Conservation (phyloP, 2,113 vertebrate genomes). For the Phyllostomus discolor region DNA sequence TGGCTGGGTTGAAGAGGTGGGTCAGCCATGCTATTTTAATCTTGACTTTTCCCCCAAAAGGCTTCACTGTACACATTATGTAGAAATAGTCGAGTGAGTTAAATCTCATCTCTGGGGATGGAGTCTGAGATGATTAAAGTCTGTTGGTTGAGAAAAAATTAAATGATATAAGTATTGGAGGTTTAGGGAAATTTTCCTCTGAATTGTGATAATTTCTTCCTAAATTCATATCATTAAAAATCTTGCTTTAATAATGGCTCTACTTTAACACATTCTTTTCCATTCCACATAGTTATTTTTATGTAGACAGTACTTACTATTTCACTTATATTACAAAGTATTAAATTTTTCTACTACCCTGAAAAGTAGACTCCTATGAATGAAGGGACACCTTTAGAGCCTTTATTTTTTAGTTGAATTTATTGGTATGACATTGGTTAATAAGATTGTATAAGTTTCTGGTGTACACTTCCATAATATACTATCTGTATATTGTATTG, state of each 20-base stretch:
- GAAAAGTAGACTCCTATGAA: neutral
- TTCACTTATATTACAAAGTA: neutral
- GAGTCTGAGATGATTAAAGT: neutral
- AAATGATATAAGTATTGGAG: neutral
- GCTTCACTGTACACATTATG: neutral
- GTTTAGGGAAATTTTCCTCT: neutral
- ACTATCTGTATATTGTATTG: too few relatives aligned
- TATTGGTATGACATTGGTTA: neutral
- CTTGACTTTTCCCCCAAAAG: neutral
- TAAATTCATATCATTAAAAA: neutral
- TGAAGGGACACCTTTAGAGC: neutral
- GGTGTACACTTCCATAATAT: too few relatives aligned
- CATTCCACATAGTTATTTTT: neutral
- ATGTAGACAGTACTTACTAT: neutral
- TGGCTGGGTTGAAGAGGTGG: neutral
- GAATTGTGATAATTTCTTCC: neutral
- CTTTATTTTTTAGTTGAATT: neutral
- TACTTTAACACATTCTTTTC: neutral
- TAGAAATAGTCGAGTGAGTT: neutral
- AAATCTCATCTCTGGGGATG: neutral
- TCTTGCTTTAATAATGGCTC: neutral
- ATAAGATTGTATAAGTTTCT: too few relatives aligned
- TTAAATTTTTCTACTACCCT: neutral
- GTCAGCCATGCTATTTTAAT: slow-evolving; percentile 43
- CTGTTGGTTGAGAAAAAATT: neutral